These are phyloP conservation scores for Emydura subglobosa DNA, from an alignment of 2,113 vertebrate species.

Conservation along the genomic window DNA sequence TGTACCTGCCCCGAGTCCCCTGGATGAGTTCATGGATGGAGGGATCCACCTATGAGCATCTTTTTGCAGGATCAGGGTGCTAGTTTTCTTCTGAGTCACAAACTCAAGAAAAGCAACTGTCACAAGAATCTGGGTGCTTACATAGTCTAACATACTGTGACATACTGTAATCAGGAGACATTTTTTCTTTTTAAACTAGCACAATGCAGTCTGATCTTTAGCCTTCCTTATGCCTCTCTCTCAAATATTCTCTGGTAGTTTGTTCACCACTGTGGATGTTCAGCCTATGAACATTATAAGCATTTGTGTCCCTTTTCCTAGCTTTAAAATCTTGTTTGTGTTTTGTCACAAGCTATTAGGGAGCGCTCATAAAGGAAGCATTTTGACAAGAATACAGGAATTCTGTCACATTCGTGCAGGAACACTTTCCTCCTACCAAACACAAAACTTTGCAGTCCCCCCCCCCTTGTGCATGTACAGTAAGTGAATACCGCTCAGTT, in stretches of 20 bases:
- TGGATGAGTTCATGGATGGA: background rate
- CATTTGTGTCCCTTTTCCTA: constrained; percentile 48
- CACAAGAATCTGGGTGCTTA: background rate
- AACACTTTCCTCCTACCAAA: background rate
- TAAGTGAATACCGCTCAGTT: background rate
- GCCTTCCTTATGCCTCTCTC: background rate
- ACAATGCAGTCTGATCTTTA: background rate
- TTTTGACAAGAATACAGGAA: constrained; percentile 59
- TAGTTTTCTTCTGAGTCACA: background rate
- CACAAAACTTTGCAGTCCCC: background rate
- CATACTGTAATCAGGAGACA: constrained; percentile 3
- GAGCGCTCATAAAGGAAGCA: constrained; percentile 41
- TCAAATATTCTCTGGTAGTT: constrained; percentile 2
- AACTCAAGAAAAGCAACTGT: background rate
- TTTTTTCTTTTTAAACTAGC: constrained; percentile 16
- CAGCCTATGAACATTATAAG: constrained; percentile 21
- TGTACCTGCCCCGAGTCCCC: background rate
- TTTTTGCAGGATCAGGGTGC: background rate
- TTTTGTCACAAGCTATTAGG: constrained; percentile 67
- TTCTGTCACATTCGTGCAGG: constrained; percentile 52
- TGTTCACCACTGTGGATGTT: constrained; percentile 6
- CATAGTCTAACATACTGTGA: background rate
- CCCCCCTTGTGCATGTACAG: background rate
- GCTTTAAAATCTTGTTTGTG: constrained; percentile 68
- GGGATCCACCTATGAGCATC: background rate